Percentiles rank a stretch among this genome's conserved stretches.
Evolutionary conservation across 2,113 vertebrate genomes (phyloP).

Genomic region (Eupsittula cactorum): DNA sequence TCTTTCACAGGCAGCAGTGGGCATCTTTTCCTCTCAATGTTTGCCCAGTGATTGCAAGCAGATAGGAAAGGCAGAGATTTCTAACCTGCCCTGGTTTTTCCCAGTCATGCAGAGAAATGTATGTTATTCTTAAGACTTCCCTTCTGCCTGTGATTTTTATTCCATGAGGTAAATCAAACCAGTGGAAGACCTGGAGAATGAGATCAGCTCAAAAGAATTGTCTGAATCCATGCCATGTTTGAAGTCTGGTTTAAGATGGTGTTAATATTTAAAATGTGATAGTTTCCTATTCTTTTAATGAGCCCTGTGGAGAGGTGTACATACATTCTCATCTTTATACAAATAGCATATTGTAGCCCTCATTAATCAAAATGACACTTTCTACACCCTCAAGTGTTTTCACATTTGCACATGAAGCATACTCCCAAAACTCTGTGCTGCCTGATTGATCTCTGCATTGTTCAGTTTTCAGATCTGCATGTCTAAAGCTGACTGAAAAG

Average conservation of each 20-base stretch:
- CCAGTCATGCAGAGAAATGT: background rate
- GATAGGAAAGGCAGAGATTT: background rate
- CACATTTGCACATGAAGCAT: slow-evolving; percentile 37
- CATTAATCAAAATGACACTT: slow-evolving; percentile 48
- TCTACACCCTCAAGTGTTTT: slow-evolving; percentile 18
- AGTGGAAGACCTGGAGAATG: background rate
- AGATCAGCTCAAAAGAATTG: background rate
- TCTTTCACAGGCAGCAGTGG: background rate
- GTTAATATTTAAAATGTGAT: background rate
- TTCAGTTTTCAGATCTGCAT: slow-evolving; percentile 1
- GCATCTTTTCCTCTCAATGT: background rate
- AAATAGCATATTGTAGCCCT: background rate
- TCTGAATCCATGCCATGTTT: background rate
- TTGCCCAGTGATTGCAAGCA: background rate
- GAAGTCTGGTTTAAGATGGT: background rate
- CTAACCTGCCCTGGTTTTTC: background rate
- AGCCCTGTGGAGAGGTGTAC: background rate
- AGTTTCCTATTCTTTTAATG: background rate
- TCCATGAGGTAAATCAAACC: background rate
- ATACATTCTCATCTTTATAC: background rate
- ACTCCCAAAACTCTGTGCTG: slow-evolving; percentile 8
- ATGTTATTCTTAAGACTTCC: background rate
- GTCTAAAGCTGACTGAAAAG: slow-evolving; percentile 24
- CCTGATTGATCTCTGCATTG: slow-evolving; percentile 25
- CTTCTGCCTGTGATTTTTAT: background rate